These are phyloP conservation scores for Acanthopleura granulata DNA, from an alignment of 2,888 invertebrate species.

Conservation along the genomic window DNA sequence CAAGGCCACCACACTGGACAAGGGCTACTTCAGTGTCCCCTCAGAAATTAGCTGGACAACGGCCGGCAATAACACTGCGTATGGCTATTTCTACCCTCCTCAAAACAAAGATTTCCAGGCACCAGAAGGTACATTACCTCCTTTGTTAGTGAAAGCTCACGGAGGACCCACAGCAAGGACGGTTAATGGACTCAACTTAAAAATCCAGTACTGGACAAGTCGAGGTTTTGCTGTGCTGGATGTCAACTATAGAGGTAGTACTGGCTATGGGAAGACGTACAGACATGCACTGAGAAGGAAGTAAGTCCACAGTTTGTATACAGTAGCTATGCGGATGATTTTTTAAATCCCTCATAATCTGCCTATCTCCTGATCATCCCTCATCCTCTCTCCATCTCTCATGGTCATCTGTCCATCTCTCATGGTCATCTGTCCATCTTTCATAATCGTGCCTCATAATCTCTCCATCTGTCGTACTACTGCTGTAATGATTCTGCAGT, in stretches of 20 bases:
- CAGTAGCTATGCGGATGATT: too few species aligned
- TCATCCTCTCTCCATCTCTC: too few species aligned
- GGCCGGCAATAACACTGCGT: conserved; percentile 44
- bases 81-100: conserved; percentile 67
- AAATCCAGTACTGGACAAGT: conserved; percentile 68
- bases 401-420: too few species aligned
- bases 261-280: conserved; percentile 69
- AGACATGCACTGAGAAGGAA: conserved; percentile 58
- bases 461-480: too few species aligned
- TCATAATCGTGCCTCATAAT: too few species aligned
- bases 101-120: conserved; percentile 64
- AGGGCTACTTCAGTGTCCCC: conserved; percentile 65
- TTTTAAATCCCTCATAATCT: too few species aligned
- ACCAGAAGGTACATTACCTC: conserved; percentile 60
- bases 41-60: conserved; percentile 64
- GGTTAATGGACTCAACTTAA: conserved; percentile 56
- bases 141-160: conserved; percentile 69
- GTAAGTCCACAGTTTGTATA: too few species aligned
- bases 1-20: conserved; percentile 42
- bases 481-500: too few species aligned
- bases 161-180: conserved; percentile 69
- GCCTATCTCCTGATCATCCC: too few species aligned
- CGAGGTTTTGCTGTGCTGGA: conserved; percentile 71
- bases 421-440: too few species aligned
- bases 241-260: conserved; percentile 71